Percentiles rank a stretch among this genome's conserved stretches.
These are phyloP conservation scores for Myotis davidii DNA, from an alignment of 2,113 vertebrate genomes.

Conservation along the genomic window DNA sequence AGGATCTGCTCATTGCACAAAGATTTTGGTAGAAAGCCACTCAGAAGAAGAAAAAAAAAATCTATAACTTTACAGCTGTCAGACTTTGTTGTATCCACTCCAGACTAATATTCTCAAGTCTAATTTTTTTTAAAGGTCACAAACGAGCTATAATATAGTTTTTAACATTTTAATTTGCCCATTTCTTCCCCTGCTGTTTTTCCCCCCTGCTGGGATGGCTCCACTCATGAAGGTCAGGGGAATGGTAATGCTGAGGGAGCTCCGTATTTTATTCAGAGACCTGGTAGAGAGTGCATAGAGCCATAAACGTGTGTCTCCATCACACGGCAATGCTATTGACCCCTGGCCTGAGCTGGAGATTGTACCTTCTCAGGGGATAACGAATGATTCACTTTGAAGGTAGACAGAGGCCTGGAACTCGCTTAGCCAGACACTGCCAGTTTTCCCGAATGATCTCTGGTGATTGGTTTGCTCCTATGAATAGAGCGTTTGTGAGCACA, in stretches of 20 bases:
- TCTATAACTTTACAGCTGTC: conserved; percentile 76
- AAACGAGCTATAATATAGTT: conserved; percentile 64
- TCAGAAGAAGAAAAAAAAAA: conserved; percentile 51
- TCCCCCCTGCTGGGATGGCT: conserved; percentile 24
- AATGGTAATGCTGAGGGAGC: conserved; percentile 52
- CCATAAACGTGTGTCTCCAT: accelerated
- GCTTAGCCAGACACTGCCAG: conserved; percentile 47
- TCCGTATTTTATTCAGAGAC: conserved; percentile 47
- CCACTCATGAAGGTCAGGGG: conserved; percentile 61
- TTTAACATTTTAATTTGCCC: conserved; percentile 78
- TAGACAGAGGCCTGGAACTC: conserved; percentile 18
- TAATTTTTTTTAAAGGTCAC: conserved; percentile 79
- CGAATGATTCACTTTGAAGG: conserved; percentile 62
- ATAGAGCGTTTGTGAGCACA: conserved; percentile 45
- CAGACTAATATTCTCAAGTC: conserved; percentile 64
- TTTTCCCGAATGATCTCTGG: conserved; percentile 53
- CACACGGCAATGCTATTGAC: not conserved
- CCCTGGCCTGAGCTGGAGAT: conserved; percentile 19
- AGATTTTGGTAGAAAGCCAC: conserved; percentile 67
- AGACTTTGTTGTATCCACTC: conserved; percentile 65
- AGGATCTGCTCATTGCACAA: conserved; percentile 74
- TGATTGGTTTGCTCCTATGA: conserved; percentile 63
- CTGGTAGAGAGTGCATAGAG: not conserved
- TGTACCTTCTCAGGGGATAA: conserved; percentile 45
- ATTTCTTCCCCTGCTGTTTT: conserved; percentile 6